Evolutionary conservation across 2,113 vertebrate genomes (phyloP).

Genomic region (Gambusia holbrooki): DNA sequence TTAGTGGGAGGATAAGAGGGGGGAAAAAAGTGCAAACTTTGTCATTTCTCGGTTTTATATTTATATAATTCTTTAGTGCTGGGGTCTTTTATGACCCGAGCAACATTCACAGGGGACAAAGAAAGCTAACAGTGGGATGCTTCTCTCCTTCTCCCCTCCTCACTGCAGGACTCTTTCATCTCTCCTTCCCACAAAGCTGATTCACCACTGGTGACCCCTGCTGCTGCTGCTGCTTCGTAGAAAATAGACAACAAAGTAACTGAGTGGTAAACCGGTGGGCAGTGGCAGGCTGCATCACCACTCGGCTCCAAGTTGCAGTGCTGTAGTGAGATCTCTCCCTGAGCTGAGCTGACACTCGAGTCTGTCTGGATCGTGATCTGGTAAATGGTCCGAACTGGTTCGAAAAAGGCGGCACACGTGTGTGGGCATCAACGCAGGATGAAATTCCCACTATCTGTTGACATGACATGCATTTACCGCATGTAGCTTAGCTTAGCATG

Average conservation of each 20-base stretch:
- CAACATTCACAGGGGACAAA: slow-evolving; percentile 65
- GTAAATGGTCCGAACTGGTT: slow-evolving; percentile 3
- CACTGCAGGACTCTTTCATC: slow-evolving; percentile 60
- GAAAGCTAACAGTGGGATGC: slow-evolving; percentile 68
- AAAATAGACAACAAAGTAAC: slow-evolving; percentile 77
- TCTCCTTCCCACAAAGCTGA: slow-evolving; percentile 73
- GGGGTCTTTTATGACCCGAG: slow-evolving; percentile 52
- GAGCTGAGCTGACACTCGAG: slow-evolving; percentile 35
- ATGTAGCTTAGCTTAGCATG: too few relatives aligned
- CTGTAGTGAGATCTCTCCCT: slow-evolving; percentile 20
- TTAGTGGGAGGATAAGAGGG: slow-evolving; percentile 55
- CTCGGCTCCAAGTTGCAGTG: slow-evolving; percentile 33
- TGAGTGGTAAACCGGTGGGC: slow-evolving; percentile 65
- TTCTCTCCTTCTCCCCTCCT: slow-evolving; percentile 49
- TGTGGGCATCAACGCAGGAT: neutral
- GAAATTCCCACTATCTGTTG: neutral
- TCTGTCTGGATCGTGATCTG: slow-evolving; percentile 22
- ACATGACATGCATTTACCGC: too few relatives aligned
- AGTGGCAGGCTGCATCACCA: slow-evolving; percentile 39
- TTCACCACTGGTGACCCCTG: slow-evolving; percentile 71
- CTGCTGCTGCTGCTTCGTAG: slow-evolving; percentile 42
- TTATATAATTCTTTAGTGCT: slow-evolving; percentile 30
- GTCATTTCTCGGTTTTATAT: slow-evolving; percentile 64
- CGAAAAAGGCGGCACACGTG: neutral
- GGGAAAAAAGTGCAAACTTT: slow-evolving; percentile 35